These are phyloP conservation scores for Chalcis sispes DNA, from an alignment of 2,888 invertebrate species.

Conservation along the genomic window DNA sequence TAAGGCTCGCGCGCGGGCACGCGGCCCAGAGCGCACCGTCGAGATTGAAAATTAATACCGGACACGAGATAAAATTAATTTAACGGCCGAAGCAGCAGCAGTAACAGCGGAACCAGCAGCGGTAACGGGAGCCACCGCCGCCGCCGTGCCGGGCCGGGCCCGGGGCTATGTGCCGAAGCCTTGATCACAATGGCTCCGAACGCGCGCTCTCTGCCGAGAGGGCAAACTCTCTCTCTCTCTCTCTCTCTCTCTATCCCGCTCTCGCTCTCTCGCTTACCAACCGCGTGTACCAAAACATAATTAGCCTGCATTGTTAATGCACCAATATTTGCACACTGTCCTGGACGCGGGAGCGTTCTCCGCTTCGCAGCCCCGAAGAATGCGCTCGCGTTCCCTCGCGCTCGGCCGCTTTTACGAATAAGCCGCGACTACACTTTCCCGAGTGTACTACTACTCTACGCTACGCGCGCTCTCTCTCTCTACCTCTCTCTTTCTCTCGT, in stretches of 20 bases:
- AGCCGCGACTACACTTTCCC: not conserved
- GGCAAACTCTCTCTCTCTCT: not conserved
- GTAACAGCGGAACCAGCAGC: not conserved
- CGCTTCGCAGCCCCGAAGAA: slow-evolving; percentile 35
- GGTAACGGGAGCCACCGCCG: slow-evolving; percentile 58
- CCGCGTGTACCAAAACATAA: slow-evolving; percentile 74
- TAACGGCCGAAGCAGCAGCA: slow-evolving; percentile 65
- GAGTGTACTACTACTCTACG: not conserved
- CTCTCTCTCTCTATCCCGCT: not conserved
- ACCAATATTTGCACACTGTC: slow-evolving; percentile 76
- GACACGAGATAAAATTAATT: slow-evolving; percentile 76
- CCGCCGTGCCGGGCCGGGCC: slow-evolving; percentile 62
- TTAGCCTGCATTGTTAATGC: slow-evolving; percentile 76
- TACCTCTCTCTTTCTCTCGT: slow-evolving; percentile 1
- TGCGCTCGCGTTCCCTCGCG: not conserved
- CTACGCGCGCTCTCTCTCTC: not conserved
- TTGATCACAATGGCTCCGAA: slow-evolving; percentile 74
- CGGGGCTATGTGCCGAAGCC: slow-evolving; percentile 62
- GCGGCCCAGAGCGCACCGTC: too few relatives aligned
- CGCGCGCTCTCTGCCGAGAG: slow-evolving; percentile 59
- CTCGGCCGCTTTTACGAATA: slow-evolving; percentile 17
- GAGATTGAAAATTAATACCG: slow-evolving; percentile 70
- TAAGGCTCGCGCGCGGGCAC: slow-evolving; percentile 1
- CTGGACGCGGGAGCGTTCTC: slow-evolving; percentile 61
- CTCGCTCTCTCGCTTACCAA: slow-evolving; percentile 41